Conservation (phyloP, 2,888 invertebrate species). For the Eupithecia abbreviata region DNA sequence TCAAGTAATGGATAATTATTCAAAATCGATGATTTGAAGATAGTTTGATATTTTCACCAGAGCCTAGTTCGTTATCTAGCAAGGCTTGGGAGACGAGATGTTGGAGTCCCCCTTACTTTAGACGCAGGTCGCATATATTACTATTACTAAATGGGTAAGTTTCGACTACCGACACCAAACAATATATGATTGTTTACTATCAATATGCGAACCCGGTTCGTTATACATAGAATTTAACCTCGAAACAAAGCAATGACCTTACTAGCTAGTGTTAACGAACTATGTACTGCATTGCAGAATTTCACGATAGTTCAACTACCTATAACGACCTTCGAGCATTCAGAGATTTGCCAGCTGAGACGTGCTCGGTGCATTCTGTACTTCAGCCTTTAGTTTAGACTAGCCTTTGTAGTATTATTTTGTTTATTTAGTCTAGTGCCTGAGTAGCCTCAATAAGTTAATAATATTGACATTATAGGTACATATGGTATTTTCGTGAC, state of each 20-base stretch:
- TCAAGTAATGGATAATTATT: too few species aligned
- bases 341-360: neutral
- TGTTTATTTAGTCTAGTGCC: neutral
- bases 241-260: slow-evolving; percentile 16
- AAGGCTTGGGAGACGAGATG: too few species aligned
- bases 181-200: neutral
- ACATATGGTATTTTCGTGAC: neutral
- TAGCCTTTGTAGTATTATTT: neutral
- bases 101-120: neutral
- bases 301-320: slow-evolving; percentile 2
- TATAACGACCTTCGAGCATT: neutral
- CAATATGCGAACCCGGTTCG: neutral
- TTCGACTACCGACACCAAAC: neutral
- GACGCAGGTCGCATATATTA: neutral
- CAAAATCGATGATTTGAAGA: too few species aligned
- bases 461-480: neutral
- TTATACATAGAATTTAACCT: neutral
- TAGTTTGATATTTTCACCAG: too few species aligned
- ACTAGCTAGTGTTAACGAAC: slow-evolving; percentile 5
- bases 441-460: neutral
- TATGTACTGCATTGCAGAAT: slow-evolving; percentile 17
- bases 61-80: too few species aligned
- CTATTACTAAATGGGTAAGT: neutral
- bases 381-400: neutral
- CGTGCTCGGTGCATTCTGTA: neutral